phyloP scores from a whole-genome alignment of 2,888 invertebrate species.

The Drosophila kokeensis region DNA sequence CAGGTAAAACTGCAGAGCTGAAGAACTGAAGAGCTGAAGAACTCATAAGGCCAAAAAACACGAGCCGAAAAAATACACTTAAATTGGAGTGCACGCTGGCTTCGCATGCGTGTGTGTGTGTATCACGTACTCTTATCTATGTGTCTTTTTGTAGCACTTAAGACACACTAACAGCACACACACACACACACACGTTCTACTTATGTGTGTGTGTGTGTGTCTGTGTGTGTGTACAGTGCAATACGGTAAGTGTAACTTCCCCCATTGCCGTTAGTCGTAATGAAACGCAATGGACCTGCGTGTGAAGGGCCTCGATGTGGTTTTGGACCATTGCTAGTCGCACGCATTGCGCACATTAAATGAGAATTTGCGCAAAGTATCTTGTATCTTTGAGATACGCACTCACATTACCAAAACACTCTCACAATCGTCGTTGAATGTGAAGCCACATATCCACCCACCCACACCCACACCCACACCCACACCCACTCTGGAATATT shows the following conservation, averaged over 20 bases:
- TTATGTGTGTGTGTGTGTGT: not conserved
- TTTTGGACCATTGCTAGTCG: constrained; percentile 38
- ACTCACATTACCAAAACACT: constrained; percentile 23
- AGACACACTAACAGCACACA: constrained; percentile 65
- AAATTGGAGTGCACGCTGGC: constrained; percentile 69
- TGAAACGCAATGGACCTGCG: constrained; percentile 76
- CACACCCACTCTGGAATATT: constrained; percentile 44
- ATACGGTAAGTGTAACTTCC: constrained; percentile 40
- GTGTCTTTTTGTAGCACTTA: constrained; percentile 80
- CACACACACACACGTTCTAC: constrained; percentile 3
- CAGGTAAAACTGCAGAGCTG: not conserved
- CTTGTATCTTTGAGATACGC: constrained; percentile 46
- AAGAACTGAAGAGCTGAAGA: not conserved
- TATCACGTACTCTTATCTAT: constrained; percentile 80
- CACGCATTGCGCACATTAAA: constrained; percentile 47
- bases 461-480: constrained; percentile 4
- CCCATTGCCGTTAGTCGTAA: constrained; percentile 71
- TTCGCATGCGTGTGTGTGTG: constrained; percentile 30
- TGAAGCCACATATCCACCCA: not conserved
- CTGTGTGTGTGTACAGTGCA: constrained; percentile 14
- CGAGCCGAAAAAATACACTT: constrained; percentile 69
- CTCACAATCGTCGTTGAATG: not conserved
- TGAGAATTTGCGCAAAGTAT: constrained; percentile 60
- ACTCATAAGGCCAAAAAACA: constrained; percentile 44
- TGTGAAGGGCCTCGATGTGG: constrained; percentile 63